These are phyloP conservation scores for Eclectus roratus DNA, from an alignment of 2,113 vertebrate species.

Conservation along the genomic window DNA sequence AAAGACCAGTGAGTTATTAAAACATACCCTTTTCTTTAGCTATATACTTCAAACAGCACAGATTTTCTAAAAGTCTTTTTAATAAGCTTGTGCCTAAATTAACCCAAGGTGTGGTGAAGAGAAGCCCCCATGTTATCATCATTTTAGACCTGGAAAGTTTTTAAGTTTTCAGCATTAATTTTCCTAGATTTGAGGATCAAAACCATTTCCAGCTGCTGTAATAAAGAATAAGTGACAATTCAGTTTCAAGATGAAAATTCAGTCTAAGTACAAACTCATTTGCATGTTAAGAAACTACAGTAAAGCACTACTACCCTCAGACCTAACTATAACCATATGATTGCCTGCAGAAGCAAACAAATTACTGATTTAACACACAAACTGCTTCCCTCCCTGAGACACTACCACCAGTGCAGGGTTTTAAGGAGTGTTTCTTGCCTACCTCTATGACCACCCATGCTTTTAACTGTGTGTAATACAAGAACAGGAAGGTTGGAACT, in stretches of 20 bases:
- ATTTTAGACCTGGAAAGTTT: neutral
- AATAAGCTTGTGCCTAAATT: neutral
- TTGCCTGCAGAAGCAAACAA: neutral
- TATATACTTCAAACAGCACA: neutral
- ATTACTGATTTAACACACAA: neutral
- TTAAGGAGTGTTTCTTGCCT: neutral
- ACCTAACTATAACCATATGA: neutral
- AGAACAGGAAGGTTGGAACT: neutral
- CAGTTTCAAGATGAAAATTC: neutral
- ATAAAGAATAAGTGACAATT: neutral
- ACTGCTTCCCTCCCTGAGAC: neutral
- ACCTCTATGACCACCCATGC: neutral
- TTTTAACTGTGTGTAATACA: rapidly evolving
- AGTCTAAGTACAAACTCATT: neutral
- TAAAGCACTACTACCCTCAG: neutral
- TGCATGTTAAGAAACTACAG: neutral
- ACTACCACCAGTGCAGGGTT: neutral
- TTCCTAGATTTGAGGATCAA: neutral
- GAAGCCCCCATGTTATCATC: neutral
- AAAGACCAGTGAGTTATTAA: neutral
- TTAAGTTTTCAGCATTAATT: neutral
- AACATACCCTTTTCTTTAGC: neutral
- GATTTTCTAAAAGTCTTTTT: neutral
- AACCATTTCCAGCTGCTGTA: neutral
- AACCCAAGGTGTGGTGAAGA: neutral